phyloP scores from a whole-genome alignment of 2,113 vertebrate genomes.

The Pseudopipra pipra region DNA sequence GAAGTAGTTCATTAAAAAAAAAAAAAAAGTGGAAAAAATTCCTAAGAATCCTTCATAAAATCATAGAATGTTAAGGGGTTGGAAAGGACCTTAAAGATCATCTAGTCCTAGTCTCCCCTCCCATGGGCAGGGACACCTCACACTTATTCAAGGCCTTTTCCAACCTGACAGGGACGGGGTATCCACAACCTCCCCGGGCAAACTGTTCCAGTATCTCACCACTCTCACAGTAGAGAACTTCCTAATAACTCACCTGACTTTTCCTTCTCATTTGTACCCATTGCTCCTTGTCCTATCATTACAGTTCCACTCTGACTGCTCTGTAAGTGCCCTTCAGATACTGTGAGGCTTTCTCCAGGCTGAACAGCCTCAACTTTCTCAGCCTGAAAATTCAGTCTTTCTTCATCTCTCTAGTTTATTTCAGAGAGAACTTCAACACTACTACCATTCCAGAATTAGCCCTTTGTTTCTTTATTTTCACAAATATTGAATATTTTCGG shows the following conservation, averaged over 20 bases:
- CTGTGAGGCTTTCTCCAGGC: neutral
- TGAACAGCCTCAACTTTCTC: neutral
- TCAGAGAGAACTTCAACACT: neutral
- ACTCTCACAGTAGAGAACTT: neutral
- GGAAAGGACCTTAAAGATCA: neutral
- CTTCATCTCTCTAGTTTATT: neutral
- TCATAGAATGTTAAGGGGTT: neutral
- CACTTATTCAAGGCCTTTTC: neutral
- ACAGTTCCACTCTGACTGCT: neutral
- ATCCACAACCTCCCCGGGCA: neutral
- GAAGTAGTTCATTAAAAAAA: neutral
- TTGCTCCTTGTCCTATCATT: neutral
- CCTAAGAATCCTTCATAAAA: neutral
- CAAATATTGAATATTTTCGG: neutral
- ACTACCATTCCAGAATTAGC: neutral
- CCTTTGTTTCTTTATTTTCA: neutral
- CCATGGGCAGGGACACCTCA: accelerated
- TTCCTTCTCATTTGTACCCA: neutral
- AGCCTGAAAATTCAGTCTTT: neutral
- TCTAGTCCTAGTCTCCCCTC: accelerated
- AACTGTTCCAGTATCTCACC: neutral
- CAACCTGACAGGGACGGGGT: neutral
- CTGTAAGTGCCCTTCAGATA: neutral
- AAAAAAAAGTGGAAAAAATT: neutral
- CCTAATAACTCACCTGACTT: neutral